Conservation (phyloP, 92 coral and sea anemone genomes). For the Galaxea fascicularis region DNA sequence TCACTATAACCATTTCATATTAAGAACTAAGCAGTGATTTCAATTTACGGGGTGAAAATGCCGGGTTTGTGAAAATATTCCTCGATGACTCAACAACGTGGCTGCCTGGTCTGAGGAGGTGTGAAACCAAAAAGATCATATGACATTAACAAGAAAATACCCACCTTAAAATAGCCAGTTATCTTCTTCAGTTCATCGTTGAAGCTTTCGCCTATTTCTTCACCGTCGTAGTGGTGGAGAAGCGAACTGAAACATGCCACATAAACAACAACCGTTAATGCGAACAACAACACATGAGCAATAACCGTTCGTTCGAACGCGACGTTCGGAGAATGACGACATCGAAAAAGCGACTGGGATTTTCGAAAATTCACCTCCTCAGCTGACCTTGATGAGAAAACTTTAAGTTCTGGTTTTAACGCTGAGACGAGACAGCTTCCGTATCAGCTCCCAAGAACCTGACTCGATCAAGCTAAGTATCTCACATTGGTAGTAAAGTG, state of each 20-base stretch:
- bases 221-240: slow-evolving; percentile 33
- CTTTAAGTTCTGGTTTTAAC: slow-evolving; percentile 13
- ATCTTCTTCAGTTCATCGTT: slow-evolving; percentile 48
- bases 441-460: slow-evolving; percentile 37
- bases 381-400: slow-evolving; percentile 31
- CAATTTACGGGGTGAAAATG: neutral
- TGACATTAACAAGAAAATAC: slow-evolving; percentile 61
- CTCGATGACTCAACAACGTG: slow-evolving; percentile 75
- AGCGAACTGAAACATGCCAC: slow-evolving; percentile 64
- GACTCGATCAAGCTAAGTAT: slow-evolving; percentile 53
- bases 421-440: slow-evolving; percentile 31
- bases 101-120: slow-evolving; percentile 32
- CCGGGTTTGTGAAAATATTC: neutral
- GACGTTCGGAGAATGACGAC: slow-evolving; percentile 79
- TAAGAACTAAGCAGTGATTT: neutral
- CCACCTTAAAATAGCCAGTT: slow-evolving; percentile 60
- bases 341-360: slow-evolving; percentile 54
- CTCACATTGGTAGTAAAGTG: slow-evolving; percentile 76
- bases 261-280: slow-evolving; percentile 49
- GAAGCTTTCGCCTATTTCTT: slow-evolving; percentile 24
- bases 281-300: slow-evolving; percentile 51
- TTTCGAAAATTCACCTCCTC: slow-evolving; percentile 67
- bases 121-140: slow-evolving; percentile 70
- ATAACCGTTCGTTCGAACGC: slow-evolving; percentile 70
- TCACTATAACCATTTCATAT: neutral